A percentile compares a stretch with the other conserved stretches of the same genome.
These are phyloP conservation scores for Lasioglossum zephyrum DNA, from an alignment of 2,888 invertebrate species.

Conservation along the genomic window DNA sequence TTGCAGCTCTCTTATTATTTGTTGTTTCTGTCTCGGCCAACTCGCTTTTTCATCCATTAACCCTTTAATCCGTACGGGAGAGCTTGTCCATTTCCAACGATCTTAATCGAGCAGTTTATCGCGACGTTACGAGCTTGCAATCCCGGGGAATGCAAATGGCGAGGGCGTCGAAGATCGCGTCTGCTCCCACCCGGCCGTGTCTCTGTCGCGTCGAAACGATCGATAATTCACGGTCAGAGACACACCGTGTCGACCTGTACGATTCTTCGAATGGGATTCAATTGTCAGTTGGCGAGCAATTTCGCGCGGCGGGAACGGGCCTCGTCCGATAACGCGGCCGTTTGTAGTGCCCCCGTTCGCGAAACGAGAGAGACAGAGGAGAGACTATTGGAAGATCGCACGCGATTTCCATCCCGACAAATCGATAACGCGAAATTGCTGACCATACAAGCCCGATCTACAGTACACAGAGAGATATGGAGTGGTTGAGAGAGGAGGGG, in stretches of 20 bases:
- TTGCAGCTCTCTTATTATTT: too few species aligned
- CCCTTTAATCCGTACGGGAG: neutral
- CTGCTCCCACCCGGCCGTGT: neutral
- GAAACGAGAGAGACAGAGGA: neutral
- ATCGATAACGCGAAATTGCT: constrained; percentile 48
- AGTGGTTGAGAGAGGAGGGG: neutral
- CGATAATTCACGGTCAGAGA: constrained; percentile 47
- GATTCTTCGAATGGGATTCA: constrained; percentile 25
- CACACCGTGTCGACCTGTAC: constrained; percentile 11
- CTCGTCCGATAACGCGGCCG: neutral
- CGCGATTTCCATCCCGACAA: constrained; percentile 34
- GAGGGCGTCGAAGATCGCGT: neutral
- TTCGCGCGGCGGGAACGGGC: constrained; percentile 1
- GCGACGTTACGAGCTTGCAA: neutral
- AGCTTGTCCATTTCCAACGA: neutral
- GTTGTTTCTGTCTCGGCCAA: too few species aligned
- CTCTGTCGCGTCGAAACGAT: constrained; percentile 18
- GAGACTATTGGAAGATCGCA: constrained; percentile 2
- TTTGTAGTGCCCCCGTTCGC: neutral
- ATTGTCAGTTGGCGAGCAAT: constrained; percentile 8
- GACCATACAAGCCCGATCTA: neutral
- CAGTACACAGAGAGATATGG: neutral
- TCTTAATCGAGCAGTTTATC: neutral
- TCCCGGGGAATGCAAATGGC: neutral
- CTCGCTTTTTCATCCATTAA: neutral